Evolutionary conservation across 2,888 invertebrate species (phyloP), one percentile per base, ranked within the genome.

Genomic region (Plagiodera versicolora): DNA sequence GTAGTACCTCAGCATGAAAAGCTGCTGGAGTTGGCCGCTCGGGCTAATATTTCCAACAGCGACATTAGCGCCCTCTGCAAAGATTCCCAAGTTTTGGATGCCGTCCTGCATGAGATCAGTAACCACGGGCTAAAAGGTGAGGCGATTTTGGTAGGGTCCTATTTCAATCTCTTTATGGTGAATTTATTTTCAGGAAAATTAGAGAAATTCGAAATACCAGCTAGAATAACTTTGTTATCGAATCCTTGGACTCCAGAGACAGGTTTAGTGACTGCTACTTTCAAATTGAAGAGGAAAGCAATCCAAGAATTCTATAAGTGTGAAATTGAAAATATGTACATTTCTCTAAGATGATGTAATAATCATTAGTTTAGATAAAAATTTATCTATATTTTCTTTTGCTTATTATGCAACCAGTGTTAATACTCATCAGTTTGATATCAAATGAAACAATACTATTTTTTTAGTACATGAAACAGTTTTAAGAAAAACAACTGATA

Each of bases 211-310:
- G 97, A 98, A 81, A 89, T 97, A 60, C 98, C 98, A 1, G 88
- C 90, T 46, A 92, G 91, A 1, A 86, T 97, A 60, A 92, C 90
- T 78, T 83, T 98, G 60, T 92, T 92, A 78, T 85, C 89, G 56
- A 97, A 97, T 74, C 89, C 92, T 63, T 98, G 98, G 98, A 94
- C 95, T 1, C 97, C 98, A 0, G 97, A 97, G 78, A 92, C 91
- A 86, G 97, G 96, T 58, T 86, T 98, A 52, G 95, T 98, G 10
- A 98, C 98, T 32, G 98, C 98, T 69, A 97, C 98, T 59, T 94
- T 97, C 83, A 98, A 98, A 83, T 85, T 98, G 78, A 97, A 97
- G 81, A 86, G 98, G 74, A 95, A 94, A 85, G 93, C 93, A 79
- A 95, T 98, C 72, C 94, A 97, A 82, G 91, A 94, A 69, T 87